These are phyloP conservation scores for Stenopsyche tienmushanensis DNA, from an alignment of 1,140 invertebrate genomes.

Conservation along the genomic window DNA sequence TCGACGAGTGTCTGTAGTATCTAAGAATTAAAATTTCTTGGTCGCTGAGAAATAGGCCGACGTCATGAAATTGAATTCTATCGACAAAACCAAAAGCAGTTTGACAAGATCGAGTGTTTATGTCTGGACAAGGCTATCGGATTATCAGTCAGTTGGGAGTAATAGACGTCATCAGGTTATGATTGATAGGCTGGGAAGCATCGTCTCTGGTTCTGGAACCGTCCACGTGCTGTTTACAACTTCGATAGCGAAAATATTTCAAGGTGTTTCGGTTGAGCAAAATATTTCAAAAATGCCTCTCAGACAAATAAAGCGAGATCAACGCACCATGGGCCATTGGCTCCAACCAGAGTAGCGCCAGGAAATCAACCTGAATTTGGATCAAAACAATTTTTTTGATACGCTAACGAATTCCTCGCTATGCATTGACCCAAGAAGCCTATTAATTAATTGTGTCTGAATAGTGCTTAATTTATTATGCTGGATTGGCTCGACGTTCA, in stretches of 20 bases:
- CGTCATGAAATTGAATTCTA: too few relatives aligned
- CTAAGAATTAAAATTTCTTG: too few relatives aligned
- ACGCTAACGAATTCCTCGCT: slow-evolving; percentile 21
- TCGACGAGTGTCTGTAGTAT: too few relatives aligned
- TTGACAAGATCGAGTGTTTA: too few relatives aligned
- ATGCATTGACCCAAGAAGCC: slow-evolving; percentile 29
- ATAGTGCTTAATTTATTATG: not conserved
- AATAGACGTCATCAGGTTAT: too few relatives aligned
- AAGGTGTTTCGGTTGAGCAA: slow-evolving; percentile 13
- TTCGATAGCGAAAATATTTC: slow-evolving; percentile 11
- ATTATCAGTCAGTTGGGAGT: too few relatives aligned
- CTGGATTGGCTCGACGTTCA: not conserved
- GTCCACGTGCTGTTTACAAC: not conserved
- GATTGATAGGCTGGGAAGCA: too few relatives aligned
- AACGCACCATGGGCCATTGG: slow-evolving; percentile 22
- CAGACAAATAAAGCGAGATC: slow-evolving; percentile 12
- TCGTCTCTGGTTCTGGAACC: not conserved
- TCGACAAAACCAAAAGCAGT: too few relatives aligned
- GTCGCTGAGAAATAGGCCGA: too few relatives aligned
- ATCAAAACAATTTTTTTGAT: slow-evolving; percentile 35
- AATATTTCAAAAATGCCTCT: slow-evolving; percentile 16
- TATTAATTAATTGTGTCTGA: not conserved
- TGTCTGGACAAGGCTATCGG: too few relatives aligned
- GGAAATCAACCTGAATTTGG: slow-evolving; percentile 8
- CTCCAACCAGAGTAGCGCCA: slow-evolving; percentile 1